Base-by-base conservation (phyloP, 2,888 invertebrate genomes). In the Cantharis flavilabris region DNA sequence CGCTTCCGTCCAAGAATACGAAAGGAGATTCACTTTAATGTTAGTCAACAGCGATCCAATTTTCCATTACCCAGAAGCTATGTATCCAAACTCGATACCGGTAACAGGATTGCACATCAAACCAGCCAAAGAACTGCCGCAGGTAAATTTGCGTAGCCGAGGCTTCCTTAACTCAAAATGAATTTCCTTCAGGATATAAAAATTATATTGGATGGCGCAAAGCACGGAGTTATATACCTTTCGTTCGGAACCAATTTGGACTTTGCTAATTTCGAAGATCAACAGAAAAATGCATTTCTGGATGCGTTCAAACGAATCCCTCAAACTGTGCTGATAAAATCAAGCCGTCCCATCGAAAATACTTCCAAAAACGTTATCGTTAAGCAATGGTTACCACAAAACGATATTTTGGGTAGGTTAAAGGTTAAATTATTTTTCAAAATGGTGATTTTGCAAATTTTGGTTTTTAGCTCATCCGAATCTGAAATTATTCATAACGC, bases 341-440 rank as follows among this genome's bases (percentile, higher is more conserved):
- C 65, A 81, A 87, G 87, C 76, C 80, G 79, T 20, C 78, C 78
- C 10, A 79, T 86, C 69, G 80, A 81, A 2, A 82, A 85, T 73
- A 30, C 86, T 23, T 87, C 89, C 0, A 79, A 81, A 70, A 89
- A 89, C 81, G 86, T 89, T 1, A 83, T 85, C 72, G 75, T 88
- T 11, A 77, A 82, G 14, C 84, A 86, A 73, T 89, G 88, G 88
- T 77, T 88, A 62, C 88, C 89, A 0, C 89, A 89, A 77, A 86
- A 86, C 74, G 88, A 88, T 76, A 80, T 89, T 76, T 80, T 89
- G 63, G 87, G 88, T 85, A 11, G 23, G 33, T 13, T 13, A 13
- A 5, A 13, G n/a, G n/a, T 33, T 33, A 13, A n/a, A n/a, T 33
- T 33, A 16, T 33, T 33, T 33, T 33, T 13, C 4, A 0, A 13